Evolutionary conservation across 2,888 invertebrate species (phyloP).

Genomic region (Caenorhabditis sp.): DNA sequence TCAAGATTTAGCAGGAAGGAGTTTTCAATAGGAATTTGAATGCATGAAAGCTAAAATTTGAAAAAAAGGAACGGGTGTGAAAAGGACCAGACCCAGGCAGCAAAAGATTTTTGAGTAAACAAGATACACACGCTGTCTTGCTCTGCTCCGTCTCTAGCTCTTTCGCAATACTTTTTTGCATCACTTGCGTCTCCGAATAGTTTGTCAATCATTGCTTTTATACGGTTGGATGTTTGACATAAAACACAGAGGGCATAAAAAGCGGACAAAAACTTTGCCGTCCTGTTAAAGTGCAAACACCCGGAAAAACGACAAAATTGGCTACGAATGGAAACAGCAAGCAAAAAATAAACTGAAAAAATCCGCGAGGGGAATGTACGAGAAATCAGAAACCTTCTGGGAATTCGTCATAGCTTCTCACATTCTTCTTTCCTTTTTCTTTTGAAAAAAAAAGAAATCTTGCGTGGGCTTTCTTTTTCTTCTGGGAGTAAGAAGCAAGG

Average conservation of each 20-base stretch:
- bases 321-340: too few relatives aligned
- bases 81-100: conserved; percentile 23
- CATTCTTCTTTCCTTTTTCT: conserved; percentile 5
- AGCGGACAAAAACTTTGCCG: neutral
- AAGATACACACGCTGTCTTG: conserved; percentile 32
- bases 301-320: neutral
- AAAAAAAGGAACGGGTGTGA: conserved; percentile 19
- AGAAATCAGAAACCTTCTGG: conserved; percentile 62
- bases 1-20: too few relatives aligned
- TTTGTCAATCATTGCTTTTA: conserved; percentile 6
- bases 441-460: conserved; percentile 13
- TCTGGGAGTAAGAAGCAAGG: neutral
- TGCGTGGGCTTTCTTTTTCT: conserved; percentile 34
- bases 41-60: neutral
- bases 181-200: conserved; percentile 9
- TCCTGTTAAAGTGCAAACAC: conserved; percentile 21
- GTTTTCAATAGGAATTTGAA: too few relatives aligned
- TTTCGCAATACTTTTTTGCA: conserved; percentile 46
- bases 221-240: conserved; percentile 6
- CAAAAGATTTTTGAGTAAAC: conserved; percentile 39
- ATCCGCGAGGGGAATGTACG: too few relatives aligned
- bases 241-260: neutral
- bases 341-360: too few relatives aligned
- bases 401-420: conserved; percentile 26
- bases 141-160: conserved; percentile 12